Percentiles rank a stretch among this genome's conserved stretches.
Conservation (phyloP, 2,888 invertebrate species). For the Luperina testacea region DNA sequence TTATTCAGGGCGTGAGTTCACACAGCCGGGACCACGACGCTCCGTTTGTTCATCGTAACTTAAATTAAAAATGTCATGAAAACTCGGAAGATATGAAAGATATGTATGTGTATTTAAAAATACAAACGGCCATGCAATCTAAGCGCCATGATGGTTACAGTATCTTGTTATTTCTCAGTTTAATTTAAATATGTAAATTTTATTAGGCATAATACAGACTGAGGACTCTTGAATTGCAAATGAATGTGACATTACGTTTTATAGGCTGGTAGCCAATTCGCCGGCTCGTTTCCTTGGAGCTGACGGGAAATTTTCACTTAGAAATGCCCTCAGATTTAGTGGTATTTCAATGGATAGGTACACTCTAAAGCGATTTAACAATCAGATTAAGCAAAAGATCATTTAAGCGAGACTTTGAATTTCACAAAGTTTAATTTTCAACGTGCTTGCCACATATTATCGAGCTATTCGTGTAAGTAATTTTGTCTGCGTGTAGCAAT, state of each 20-base stretch:
- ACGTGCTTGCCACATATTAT: conserved; percentile 42
- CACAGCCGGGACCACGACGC: conserved; percentile 45
- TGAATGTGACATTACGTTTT: conserved; percentile 90
- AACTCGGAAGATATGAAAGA: conserved; percentile 48
- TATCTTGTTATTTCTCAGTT: conserved; percentile 89
- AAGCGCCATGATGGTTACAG: conserved; percentile 82
- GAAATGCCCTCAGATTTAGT: conserved; percentile 79
- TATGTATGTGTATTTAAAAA: conserved; percentile 65
- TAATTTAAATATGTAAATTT: conserved; percentile 91
- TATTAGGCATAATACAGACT: conserved; percentile 90
- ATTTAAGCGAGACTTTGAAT: conserved; percentile 9
- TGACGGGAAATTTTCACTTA: conserved; percentile 88
- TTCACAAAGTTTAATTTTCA: conserved; percentile 50
- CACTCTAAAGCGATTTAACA: conserved; percentile 69
- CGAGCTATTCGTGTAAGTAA: conserved; percentile 42
- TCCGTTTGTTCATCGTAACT: conserved; percentile 41
- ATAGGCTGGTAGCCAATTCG: conserved; percentile 89
- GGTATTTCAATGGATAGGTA: conserved; percentile 74
- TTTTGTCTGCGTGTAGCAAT: conserved; percentile 56
- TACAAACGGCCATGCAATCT: conserved; percentile 78
- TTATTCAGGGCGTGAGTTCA: conserved; percentile 58
- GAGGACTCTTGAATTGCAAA: conserved; percentile 90
- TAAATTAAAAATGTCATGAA: conserved; percentile 59
- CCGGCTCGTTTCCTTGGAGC: conserved; percentile 84
- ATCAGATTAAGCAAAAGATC: conserved; percentile 65